phyloP scores from a whole-genome alignment of 2,888 invertebrate genomes.

The Coremacera marginata region DNA sequence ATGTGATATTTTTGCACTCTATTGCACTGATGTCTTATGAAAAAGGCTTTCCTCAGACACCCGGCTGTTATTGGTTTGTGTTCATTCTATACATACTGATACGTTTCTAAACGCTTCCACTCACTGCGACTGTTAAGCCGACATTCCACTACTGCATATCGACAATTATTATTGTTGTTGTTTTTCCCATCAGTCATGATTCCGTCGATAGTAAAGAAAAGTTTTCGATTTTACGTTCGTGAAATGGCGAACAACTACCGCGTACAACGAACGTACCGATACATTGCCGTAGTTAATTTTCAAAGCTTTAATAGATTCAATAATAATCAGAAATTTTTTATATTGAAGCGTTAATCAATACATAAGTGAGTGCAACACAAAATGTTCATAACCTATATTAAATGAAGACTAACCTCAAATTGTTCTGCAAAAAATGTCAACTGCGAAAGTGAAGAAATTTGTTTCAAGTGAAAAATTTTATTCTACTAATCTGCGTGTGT shows the following conservation, averaged over 20 bases:
- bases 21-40: no score
- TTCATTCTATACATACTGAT: neutral
- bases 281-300: neutral
- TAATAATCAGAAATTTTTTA: neutral
- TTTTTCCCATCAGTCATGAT: neutral
- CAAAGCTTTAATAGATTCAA: conserved; percentile 1
- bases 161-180: neutral
- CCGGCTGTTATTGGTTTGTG: neutral
- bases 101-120: neutral
- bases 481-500: conserved; percentile 32
- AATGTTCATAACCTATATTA: conserved; percentile 32
- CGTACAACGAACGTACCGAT: conserved; percentile 24
- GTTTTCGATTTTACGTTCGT: conserved; percentile 11
- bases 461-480: neutral
- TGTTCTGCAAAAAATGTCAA: neutral
- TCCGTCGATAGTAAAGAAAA: conserved; percentile 2
- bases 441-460: neutral
- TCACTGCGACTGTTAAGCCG: neutral
- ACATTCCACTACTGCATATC: neutral
- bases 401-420: conserved; percentile 30
- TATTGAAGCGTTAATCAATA: neutral
- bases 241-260: conserved; percentile 20
- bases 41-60: neutral
- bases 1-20: no score
- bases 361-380: conserved; percentile 17